phyloP scores from a whole-genome alignment of 1,140 invertebrate species.

The Dendrolimus kikuchii region DNA sequence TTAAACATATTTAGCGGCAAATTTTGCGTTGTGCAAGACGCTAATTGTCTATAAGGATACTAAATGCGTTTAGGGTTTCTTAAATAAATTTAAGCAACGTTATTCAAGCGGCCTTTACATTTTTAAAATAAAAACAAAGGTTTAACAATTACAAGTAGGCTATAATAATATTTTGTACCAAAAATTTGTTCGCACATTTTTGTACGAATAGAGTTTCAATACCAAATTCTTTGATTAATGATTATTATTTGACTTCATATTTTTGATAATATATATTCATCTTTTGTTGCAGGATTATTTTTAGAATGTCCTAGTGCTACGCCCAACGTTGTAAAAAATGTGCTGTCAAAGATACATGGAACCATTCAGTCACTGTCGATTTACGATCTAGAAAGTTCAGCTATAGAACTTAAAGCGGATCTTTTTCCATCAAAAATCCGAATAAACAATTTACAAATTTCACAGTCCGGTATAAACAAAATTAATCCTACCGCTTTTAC shows the following conservation, averaged over 20 bases:
- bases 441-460: conserved; percentile 87
- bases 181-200: no score
- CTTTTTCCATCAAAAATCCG: conserved; percentile 77
- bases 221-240: no score
- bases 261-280: conserved; percentile 1
- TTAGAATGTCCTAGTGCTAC: conserved; percentile 89
- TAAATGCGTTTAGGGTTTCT: no score
- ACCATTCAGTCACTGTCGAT: conserved; percentile 88
- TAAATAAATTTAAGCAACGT: no score
- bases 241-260: not conserved
- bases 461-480: conserved; percentile 83
- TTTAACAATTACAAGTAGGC: no score
- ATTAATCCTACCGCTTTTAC: conserved; percentile 81
- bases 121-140: no score
- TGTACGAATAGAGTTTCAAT: no score
- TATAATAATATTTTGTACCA: no score
- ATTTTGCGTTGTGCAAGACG: no score
- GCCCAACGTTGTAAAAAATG: conserved; percentile 74
- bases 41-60: no score
- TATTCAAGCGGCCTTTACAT: no score
- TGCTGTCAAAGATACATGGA: conserved; percentile 76
- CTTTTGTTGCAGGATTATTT: conserved; percentile 77
- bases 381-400: conserved; percentile 86
- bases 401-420: conserved; percentile 79
- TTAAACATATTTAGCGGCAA: no score